Conservation (phyloP, 2,888 invertebrate genomes). For the Erebia epiphron region DNA sequence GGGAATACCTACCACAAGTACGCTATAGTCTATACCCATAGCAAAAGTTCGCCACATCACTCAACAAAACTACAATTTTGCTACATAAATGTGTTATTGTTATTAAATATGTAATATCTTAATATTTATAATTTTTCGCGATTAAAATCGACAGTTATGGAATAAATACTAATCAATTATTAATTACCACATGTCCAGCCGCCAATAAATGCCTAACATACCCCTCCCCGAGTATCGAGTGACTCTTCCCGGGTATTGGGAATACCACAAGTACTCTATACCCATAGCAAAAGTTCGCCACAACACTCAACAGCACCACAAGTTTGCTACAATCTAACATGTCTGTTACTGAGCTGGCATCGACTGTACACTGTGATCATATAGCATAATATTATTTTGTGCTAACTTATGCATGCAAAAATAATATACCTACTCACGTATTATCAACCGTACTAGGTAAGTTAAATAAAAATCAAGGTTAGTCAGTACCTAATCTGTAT, state of each 20-base stretch:
- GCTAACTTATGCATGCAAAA: too few species aligned
- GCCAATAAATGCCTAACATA: conserved; percentile 39
- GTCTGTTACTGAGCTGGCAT: not conserved
- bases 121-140: too few species aligned
- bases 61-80: not conserved
- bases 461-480: too few species aligned
- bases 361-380: not conserved
- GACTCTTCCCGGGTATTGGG: conserved; percentile 42
- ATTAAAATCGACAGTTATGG: too few species aligned
- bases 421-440: too few species aligned
- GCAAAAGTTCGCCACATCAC: conserved; percentile 11
- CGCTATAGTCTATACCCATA: conserved; percentile 31
- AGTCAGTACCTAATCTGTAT: too few species aligned
- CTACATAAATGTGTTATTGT: too few species aligned
- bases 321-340: not conserved
- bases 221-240: conserved; percentile 41
- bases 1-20: conserved; percentile 42
- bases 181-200: conserved; percentile 42
- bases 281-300: conserved; percentile 23
- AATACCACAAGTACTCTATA: conserved; percentile 41
- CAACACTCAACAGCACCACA: not conserved
- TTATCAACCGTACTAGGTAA: too few species aligned
- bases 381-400: not conserved
- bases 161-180: not conserved
- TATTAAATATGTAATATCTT: too few species aligned